Evolutionary conservation across 2,888 invertebrate species (phyloP).

Genomic region (Ochropleura plecta): DNA sequence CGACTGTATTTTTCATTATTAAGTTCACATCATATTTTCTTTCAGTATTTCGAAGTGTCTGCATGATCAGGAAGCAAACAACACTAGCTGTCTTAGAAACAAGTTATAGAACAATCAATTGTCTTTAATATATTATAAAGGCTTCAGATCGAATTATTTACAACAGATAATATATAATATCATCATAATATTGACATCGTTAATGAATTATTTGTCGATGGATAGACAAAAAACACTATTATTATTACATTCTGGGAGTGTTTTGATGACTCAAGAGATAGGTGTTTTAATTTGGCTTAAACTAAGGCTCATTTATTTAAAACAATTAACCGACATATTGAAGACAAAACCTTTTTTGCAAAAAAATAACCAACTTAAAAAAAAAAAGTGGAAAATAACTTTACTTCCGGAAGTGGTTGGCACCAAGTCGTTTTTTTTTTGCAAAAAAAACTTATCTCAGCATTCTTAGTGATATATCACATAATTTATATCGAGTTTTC

Average conservation of each 20-base stretch:
- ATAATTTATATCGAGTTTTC: no score
- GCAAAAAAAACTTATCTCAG: no score
- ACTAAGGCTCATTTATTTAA: no score
- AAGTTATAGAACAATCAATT: background rate
- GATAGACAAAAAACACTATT: background rate
- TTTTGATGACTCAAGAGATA: background rate
- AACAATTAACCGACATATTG: no score
- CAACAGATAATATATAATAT: background rate
- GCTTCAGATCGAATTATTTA: background rate
- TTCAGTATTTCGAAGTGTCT: background rate
- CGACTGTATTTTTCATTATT: conserved; percentile 3
- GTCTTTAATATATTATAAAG: no score
- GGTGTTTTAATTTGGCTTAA: background rate
- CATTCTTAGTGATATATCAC: no score
- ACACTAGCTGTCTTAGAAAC: background rate
- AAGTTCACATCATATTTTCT: background rate
- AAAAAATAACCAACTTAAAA: no score
- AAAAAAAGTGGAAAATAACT: no score
- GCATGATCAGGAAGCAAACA: background rate
- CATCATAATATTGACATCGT: background rate
- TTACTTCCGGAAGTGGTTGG: no score
- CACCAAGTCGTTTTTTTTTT: no score
- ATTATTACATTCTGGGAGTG: background rate
- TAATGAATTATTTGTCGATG: background rate
- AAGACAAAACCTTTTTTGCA: no score